Evolutionary conservation across 1,140 invertebrate genomes (phyloP), one percentile per base, ranked within the genome.

Genomic region (Cyclargus thomasi): DNA sequence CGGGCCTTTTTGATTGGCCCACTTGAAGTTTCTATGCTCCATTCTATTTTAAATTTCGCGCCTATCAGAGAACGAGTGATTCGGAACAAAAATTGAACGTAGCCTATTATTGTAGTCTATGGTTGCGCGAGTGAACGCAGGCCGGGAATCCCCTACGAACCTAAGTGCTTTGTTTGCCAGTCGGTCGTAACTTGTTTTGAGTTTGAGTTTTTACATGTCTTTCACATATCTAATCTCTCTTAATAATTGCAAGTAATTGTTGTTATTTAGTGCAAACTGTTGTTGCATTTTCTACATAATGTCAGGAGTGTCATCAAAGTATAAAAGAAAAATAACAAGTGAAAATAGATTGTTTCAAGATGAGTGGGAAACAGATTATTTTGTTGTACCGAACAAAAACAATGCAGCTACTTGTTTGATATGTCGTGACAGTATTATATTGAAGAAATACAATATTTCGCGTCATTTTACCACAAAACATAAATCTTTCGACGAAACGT

Each of bases 301-400:
- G 64, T 65, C 64, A 65, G 64, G 67, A 64, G 62, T 69, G 22
- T 69, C 63, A 55, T 65, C 63, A 18, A 69, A 69, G 39, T 65
- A 62, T 47, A 64, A 64, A 64, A 18, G 63, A 47, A 53, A 64
- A 47, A 39, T 64, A 64, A 21, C 36, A 21, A 22, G 21, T 55
- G 74, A 68, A 66, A 69, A 69, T 69, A 69, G 64, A 67, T 65
- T 72, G 63, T 72, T 67, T 65, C 64, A 65, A 65, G 67, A 72
- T 59, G 55, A 72, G 35, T 72, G 67, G 67, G 71, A 69, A 72
- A 35, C 21, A 18, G 67, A 70, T 29, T 69, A 70, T 70, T 72
- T 72, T 72, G 67, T 72, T 72, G 65, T 69, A 14, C 29, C 53
- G 6, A 72, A 72, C 63, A 68, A 70, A 69, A 63, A 67, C 59